phyloP scores from a whole-genome alignment of 2,888 invertebrate species.

The Cybosia mesomella region DNA sequence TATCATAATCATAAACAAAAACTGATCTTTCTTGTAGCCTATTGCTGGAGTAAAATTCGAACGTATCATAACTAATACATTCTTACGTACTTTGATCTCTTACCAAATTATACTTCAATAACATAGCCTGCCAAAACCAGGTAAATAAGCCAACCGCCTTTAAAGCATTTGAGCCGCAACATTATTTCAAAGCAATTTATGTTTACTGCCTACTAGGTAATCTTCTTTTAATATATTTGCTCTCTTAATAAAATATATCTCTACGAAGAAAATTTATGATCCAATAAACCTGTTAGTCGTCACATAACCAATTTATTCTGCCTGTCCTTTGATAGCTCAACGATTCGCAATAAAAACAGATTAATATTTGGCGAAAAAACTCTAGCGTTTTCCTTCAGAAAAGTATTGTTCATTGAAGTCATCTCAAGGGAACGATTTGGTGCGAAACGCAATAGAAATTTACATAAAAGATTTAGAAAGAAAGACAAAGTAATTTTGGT shows the following conservation, averaged over 20 bases:
- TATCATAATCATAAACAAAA: too few species aligned
- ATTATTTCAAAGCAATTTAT: conserved; percentile 60
- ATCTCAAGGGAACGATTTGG: conserved; percentile 47
- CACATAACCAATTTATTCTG: conserved; percentile 80
- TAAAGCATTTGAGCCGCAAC: conserved; percentile 17
- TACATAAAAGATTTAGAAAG: conserved; percentile 52
- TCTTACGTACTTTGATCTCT: conserved; percentile 17
- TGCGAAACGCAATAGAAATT: conserved; percentile 49
- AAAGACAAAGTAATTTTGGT: conserved; percentile 40
- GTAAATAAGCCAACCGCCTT: conserved; percentile 13
- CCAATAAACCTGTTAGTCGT: conserved; percentile 77
- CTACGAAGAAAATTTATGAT: conserved; percentile 67
- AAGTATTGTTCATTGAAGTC: conserved; percentile 35
- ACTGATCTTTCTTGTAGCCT: not conserved
- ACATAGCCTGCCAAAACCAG: conserved; percentile 23
- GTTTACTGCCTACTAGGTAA: conserved; percentile 63
- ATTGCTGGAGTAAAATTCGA: not conserved
- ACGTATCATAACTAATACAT: not conserved
- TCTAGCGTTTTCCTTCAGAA: conserved; percentile 28
- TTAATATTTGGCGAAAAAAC: conserved; percentile 47
- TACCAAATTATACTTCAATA: conserved; percentile 14
- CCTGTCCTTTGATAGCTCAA: conserved; percentile 58
- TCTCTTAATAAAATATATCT: conserved; percentile 75
- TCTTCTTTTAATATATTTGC: conserved; percentile 73
- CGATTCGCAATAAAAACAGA: conserved; percentile 68